Conservation (phyloP, 2,113 vertebrate genomes). For the Vombatus ursinus region DNA sequence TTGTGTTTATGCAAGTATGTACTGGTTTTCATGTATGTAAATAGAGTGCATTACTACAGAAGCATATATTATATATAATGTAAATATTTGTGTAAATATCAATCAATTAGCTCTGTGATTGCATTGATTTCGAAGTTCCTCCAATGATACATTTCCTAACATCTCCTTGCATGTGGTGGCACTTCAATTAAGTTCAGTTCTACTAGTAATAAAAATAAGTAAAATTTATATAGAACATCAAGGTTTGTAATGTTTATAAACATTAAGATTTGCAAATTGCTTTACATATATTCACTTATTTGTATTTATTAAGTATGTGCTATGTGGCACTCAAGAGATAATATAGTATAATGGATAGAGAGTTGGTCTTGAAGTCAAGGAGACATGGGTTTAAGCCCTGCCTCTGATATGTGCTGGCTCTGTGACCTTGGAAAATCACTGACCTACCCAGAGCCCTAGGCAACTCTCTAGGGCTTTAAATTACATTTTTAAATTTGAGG, state of each 20-base stretch:
- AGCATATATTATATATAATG: not conserved
- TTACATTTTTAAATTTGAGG: not conserved
- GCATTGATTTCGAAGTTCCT: not conserved
- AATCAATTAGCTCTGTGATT: not conserved
- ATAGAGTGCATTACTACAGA: not conserved
- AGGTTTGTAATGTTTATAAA: not conserved
- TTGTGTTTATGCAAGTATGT: not conserved
- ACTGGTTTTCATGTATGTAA: not conserved
- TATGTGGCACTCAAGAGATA: not conserved
- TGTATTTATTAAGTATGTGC: not conserved
- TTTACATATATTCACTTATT: not conserved
- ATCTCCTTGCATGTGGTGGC: not conserved
- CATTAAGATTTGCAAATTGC: not conserved
- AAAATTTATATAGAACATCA: not conserved
- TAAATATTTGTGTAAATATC: not conserved
- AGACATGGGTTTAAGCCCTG: not conserved
- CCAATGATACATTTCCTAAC: not conserved
- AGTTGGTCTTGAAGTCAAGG: not conserved
- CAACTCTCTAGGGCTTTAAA: not conserved
- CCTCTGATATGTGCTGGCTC: not conserved
- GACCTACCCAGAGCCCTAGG: not conserved
- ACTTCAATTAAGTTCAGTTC: not conserved
- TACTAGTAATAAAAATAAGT: not conserved
- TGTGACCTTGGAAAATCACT: not conserved
- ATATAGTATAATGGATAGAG: not conserved